Percentiles rank a stretch among this genome's conserved stretches.
Conservation (phyloP, 1,140 invertebrate species). For the Bombus soroeensis region DNA sequence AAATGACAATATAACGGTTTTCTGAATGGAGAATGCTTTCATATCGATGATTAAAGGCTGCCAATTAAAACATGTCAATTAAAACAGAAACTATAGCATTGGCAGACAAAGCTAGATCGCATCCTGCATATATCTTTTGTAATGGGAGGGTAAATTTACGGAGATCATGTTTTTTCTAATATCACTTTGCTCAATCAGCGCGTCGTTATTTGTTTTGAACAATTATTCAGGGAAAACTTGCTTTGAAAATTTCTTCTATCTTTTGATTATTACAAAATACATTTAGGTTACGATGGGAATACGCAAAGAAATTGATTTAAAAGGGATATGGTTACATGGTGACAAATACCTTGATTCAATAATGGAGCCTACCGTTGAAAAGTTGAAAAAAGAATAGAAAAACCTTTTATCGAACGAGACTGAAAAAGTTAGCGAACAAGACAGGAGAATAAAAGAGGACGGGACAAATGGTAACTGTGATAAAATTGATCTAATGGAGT, state of each 20-base stretch:
- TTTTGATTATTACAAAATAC: background rate
- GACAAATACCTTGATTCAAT: background rate
- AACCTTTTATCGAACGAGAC: background rate
- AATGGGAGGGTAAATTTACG: background rate
- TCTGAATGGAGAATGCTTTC: background rate
- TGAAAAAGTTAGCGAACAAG: background rate
- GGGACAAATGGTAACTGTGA: background rate
- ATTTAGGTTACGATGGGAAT: no score
- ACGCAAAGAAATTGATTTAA: no score
- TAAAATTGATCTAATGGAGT: background rate
- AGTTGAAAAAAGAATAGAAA: background rate
- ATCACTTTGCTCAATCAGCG: background rate
- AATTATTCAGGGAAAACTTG: background rate
- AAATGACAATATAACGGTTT: background rate
- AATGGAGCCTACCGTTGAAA: background rate
- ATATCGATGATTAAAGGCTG: background rate
- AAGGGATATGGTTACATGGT: no score
- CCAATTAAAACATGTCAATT: background rate
- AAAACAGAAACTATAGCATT: background rate
- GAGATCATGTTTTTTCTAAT: background rate
- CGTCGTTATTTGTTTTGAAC: background rate
- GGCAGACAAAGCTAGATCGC: background rate
- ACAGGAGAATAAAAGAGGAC: background rate
- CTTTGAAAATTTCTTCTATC: background rate
- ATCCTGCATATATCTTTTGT: background rate